These are phyloP conservation scores for Campaea margaritaria DNA, from an alignment of 2,888 invertebrate species.

Conservation along the genomic window DNA sequence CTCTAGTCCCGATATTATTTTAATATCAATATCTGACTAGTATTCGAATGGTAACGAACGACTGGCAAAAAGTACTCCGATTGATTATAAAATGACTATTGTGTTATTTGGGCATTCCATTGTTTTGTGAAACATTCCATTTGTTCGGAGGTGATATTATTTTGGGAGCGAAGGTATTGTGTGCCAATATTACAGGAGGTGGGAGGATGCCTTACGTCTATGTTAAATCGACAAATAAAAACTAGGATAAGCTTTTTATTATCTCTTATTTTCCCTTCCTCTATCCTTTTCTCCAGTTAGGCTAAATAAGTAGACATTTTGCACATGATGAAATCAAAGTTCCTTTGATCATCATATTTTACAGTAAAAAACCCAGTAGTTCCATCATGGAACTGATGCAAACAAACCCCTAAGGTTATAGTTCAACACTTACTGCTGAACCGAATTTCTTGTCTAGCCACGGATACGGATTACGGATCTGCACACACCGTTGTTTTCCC, in stretches of 20 bases:
- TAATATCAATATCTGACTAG: conserved; percentile 55
- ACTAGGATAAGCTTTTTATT: conserved; percentile 81
- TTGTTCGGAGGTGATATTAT: conserved; percentile 69
- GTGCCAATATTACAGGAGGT: conserved; percentile 78
- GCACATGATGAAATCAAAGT: too few relatives aligned
- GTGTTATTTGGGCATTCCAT: conserved; percentile 69
- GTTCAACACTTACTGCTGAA: too few relatives aligned
- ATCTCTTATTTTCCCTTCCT: conserved; percentile 55
- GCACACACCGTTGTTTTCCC: too few relatives aligned
- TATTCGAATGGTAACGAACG: conserved; percentile 61
- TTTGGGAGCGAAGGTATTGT: conserved; percentile 73
- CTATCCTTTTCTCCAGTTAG: background rate
- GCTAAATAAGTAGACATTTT: too few relatives aligned
- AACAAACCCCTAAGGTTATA: too few relatives aligned
- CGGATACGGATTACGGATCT: too few relatives aligned
- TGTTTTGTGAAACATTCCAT: conserved; percentile 76
- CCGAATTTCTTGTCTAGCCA: too few relatives aligned
- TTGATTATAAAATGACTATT: conserved; percentile 46
- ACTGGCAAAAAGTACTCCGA: conserved; percentile 61
- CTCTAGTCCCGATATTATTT: conserved; percentile 73
- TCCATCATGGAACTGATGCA: too few relatives aligned
- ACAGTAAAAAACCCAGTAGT: too few relatives aligned
- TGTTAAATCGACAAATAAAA: conserved; percentile 85
- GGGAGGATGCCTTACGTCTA: conserved; percentile 82
- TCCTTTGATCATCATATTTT: too few relatives aligned